These are phyloP conservation scores for Platycheirus rosarum DNA, from an alignment of 2,888 invertebrate genomes.

Conservation along the genomic window DNA sequence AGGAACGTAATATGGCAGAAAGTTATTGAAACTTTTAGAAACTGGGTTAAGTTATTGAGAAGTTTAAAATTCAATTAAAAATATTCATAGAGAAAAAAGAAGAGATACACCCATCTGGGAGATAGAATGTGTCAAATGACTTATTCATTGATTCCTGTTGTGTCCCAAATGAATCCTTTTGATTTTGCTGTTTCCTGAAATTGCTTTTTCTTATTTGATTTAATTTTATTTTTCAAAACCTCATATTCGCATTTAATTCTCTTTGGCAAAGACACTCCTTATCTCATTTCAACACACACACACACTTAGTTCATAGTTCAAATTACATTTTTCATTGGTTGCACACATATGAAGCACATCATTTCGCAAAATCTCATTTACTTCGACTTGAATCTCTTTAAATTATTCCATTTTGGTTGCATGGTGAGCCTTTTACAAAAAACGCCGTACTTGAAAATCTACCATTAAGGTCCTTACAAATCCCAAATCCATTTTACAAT, in stretches of 20 bases:
- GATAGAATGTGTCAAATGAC: too few relatives aligned
- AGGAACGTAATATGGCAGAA: neutral
- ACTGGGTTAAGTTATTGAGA: neutral
- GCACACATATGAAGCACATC: too few relatives aligned
- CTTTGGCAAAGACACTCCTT: neutral
- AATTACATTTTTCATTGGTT: constrained; percentile 38
- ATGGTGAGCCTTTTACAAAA: constrained; percentile 10
- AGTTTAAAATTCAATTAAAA: neutral
- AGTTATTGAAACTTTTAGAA: neutral
- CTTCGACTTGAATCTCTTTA: constrained; percentile 7
- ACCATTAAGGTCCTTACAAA: constrained; percentile 55
- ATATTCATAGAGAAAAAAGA: too few relatives aligned
- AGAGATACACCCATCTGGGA: too few relatives aligned
- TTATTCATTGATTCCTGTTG: too few relatives aligned
- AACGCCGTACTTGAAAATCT: constrained; percentile 13
- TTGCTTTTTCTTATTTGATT: too few relatives aligned
- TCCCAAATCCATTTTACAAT: constrained; percentile 61
- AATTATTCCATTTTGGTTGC: constrained; percentile 9
- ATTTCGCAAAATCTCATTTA: constrained; percentile 24
- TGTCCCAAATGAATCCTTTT: too few relatives aligned
- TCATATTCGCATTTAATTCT: neutral
- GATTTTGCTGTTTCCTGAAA: too few relatives aligned
- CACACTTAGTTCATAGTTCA: constrained; percentile 1
- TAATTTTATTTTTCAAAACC: too few relatives aligned
- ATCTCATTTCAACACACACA: neutral